Conservation (phyloP, 1,140 invertebrate species). For the Pseudachorutes palmiensis region DNA sequence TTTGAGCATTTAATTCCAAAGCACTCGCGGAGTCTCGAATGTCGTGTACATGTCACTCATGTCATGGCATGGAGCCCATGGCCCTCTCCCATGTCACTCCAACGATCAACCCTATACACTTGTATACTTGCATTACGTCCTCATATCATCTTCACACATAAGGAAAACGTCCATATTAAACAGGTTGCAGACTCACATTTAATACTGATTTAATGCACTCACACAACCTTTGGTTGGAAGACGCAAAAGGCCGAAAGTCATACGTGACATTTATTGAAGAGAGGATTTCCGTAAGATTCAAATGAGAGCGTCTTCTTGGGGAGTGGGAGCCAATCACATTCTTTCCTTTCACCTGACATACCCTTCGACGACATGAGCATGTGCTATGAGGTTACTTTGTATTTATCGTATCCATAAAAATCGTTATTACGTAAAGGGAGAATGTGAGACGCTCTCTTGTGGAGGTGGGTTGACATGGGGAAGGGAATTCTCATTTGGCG, state of each 20-base stretch:
- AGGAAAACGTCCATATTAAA: not conserved
- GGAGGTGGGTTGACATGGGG: not conserved
- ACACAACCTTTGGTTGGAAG: not conserved
- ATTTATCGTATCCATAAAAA: not conserved
- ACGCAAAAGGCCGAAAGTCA: not conserved
- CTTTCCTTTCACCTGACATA: not conserved
- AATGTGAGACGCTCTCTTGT: too few species aligned
- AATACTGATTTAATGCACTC: too few species aligned
- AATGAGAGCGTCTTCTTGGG: not conserved
- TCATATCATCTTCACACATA: not conserved
- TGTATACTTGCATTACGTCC: too few species aligned
- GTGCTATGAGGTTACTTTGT: too few species aligned
- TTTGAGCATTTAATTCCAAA: not conserved
- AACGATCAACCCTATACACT: not conserved
- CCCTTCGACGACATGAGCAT: not conserved
- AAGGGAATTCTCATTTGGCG: not conserved
- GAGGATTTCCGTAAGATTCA: not conserved
- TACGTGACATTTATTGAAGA: not conserved
- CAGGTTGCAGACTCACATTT: too few species aligned
- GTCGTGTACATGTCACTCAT: slow-evolving; percentile 4
- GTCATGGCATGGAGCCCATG: not conserved
- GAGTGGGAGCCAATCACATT: not conserved
- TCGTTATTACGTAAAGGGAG: not conserved
- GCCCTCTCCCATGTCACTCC: not conserved
- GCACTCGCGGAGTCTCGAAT: not conserved